Evolutionary conservation across 2,888 invertebrate species (phyloP).

Genomic region (Drosophila cognata): DNA sequence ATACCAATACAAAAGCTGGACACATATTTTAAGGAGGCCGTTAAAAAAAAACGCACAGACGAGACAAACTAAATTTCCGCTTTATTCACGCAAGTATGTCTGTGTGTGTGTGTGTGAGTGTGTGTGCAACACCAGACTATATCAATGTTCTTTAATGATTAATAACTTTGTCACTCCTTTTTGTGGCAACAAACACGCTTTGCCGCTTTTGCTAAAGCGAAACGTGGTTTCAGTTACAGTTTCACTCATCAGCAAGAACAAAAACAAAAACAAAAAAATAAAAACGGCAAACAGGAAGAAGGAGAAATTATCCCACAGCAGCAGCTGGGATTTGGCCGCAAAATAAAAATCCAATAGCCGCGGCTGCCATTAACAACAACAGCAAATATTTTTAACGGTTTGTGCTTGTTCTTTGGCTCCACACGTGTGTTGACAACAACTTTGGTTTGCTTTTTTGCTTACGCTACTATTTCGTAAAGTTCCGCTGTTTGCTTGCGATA

Average conservation of each 20-base stretch:
- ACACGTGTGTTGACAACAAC: constrained; percentile 65
- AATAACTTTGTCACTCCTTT: constrained; percentile 77
- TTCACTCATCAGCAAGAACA: constrained; percentile 55
- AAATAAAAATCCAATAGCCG: constrained; percentile 59
- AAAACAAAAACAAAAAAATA: constrained; percentile 34
- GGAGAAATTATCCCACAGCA: constrained; percentile 1
- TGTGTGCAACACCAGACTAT: constrained; percentile 62
- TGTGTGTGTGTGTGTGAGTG: constrained; percentile 12
- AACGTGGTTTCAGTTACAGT: constrained; percentile 66
- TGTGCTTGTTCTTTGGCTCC: constrained; percentile 29
- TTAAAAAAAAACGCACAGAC: constrained; percentile 17
- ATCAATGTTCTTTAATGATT: constrained; percentile 77
- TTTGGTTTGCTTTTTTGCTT: constrained; percentile 27
- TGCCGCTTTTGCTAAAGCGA: constrained; percentile 27
- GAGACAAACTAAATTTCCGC: constrained; percentile 55
- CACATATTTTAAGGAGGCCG: constrained; percentile 34
- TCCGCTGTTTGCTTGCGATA: constrained; percentile 13
- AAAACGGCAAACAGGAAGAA: constrained; percentile 13
- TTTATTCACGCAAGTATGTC: constrained; percentile 20
- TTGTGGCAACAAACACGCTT: constrained; percentile 44
- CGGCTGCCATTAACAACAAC: constrained; percentile 28
- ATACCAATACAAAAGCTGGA: constrained; percentile 29
- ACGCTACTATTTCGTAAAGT: constrained; percentile 45
- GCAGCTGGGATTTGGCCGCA: constrained; percentile 29
- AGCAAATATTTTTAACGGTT: constrained; percentile 1